phyloP scores from a whole-genome alignment of 2,113 vertebrate species.

The Laticauda colubrina region DNA sequence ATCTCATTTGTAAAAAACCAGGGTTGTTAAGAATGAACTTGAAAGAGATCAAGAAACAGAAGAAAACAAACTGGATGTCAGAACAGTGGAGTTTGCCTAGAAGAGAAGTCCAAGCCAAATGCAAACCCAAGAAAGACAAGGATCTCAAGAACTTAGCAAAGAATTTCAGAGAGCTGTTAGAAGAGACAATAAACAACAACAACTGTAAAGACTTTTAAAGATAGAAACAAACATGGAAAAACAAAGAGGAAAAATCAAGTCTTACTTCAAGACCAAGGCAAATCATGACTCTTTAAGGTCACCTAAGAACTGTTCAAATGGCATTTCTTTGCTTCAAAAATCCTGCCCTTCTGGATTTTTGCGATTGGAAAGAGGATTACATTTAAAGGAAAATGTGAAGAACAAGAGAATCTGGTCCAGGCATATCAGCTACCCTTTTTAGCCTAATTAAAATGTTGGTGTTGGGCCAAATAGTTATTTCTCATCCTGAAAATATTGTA shows the following conservation, averaged over 20 bases:
- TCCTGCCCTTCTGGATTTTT: neutral
- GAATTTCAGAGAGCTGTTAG: neutral
- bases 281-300: neutral
- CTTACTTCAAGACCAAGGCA: neutral
- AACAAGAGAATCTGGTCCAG: neutral
- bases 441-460: neutral
- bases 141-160: neutral
- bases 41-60: neutral
- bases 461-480: neutral
- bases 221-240: neutral
- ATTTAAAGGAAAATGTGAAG: neutral
- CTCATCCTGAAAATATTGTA: neutral
- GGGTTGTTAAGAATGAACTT: neutral
- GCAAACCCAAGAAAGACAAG: neutral
- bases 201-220: neutral
- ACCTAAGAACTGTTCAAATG: neutral
- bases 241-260: neutral
- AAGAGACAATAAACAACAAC: neutral
- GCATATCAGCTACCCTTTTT: neutral
- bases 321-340: neutral
- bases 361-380: neutral
- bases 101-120: neutral
- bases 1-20: neutral
- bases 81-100: neutral
- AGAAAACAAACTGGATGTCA: neutral